These are phyloP conservation scores for Lophotriccus pileatus DNA, from an alignment of 2,797 vertebrate genomes.

Conservation along the genomic window DNA sequence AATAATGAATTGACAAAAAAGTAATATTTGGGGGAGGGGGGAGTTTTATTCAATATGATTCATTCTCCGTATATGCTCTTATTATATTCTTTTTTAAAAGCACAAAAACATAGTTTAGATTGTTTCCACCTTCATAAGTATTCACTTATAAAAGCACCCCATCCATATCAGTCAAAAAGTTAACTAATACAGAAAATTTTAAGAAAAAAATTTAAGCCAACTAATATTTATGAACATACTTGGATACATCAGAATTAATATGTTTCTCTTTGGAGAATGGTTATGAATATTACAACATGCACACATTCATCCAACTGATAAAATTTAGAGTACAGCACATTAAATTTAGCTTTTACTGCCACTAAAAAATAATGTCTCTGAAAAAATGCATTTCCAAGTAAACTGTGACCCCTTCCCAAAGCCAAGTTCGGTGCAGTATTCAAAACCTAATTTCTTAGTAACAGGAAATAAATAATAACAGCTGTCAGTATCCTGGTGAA, in stretches of 20 bases:
- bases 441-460: background rate
- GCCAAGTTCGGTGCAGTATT: background rate
- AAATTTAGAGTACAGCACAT: background rate
- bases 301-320: background rate
- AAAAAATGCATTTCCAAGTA: background rate
- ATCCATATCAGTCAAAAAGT: background rate
- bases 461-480: background rate
- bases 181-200: background rate
- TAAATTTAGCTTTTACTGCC: background rate
- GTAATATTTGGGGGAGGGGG: fast-evolving
- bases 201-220: background rate
- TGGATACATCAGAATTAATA: background rate
- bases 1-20: background rate
- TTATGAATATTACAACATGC: background rate
- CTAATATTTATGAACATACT: background rate
- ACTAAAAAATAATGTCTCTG: background rate
- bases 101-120: background rate
- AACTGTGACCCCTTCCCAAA: background rate
- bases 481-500: background rate
- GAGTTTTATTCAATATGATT: background rate
- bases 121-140: background rate
- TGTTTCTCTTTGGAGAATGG: background rate
- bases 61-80: background rate
- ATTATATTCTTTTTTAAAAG: background rate
- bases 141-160: background rate